Base-by-base conservation (phyloP, 2,797 vertebrate genomes). In the Aplochiton taeniatus region DNA sequence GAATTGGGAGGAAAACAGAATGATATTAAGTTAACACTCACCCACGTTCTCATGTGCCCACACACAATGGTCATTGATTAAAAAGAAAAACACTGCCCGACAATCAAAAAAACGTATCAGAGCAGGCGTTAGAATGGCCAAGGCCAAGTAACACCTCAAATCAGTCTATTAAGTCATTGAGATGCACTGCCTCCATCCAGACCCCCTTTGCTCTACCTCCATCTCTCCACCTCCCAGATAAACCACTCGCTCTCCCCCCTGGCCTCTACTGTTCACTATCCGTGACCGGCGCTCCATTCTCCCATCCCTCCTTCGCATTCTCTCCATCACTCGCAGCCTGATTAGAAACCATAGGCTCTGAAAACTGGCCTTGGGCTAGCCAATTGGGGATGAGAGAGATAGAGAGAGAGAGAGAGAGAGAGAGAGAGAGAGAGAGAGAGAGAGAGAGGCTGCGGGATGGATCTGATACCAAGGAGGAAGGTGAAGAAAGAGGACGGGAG, bases 281-380 rank as follows among this genome's bases (percentile, higher is more conserved):
- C 31, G 31, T 31, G 31, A 31, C 31, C 31, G 31, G 31, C 31
- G 31, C 59, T 65, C 66, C 61, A 53, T 64, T 65, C 63, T 55
- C 81, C 57, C 75, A 68, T 58, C 65, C 58, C 65, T 69, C 66
- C 63, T 66, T 64, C 76, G 81, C 81, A 83, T 83, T 85, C 79
- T 75, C 69, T 72, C 75, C 68, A 60, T 75, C 76, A 66, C 76
- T 83, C 66, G 83, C 68, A 75, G 69, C 63, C 63, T 86, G 78
- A 86, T 89, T 80, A 87, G 84, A 87, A 83, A 68, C 71, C 83
- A 70, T 77, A 85, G 8, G 72, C 82, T 77, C 82, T 79, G 69
- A 85, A 82, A 85, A 81, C 74, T 78, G 76, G 83, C 80, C 81
- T 81, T 71, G 65, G 78, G 87, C 80, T 81, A 82, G 80, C 64